Conservation (phyloP, 2,113 vertebrate genomes). For the Macquaria australasica region DNA sequence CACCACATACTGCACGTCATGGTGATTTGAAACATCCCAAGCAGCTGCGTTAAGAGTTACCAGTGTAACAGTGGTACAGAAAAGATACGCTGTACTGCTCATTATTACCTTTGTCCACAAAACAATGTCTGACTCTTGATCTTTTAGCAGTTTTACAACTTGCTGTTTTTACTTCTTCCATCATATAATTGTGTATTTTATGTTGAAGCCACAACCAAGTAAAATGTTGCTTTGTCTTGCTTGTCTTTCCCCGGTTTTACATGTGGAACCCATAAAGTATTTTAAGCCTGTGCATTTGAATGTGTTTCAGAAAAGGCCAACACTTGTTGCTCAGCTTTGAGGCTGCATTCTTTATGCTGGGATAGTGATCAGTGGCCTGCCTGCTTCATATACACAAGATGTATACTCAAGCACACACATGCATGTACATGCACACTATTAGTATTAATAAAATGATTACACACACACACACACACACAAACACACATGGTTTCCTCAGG, state of each 20-base stretch:
- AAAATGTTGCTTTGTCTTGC: constrained; percentile 22
- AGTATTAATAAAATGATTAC: constrained; percentile 37
- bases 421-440: background rate
- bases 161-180: constrained; percentile 1
- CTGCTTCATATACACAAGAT: constrained; percentile 1
- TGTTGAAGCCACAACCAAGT: constrained; percentile 1
- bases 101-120: constrained; percentile 5
- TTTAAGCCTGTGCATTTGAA: background rate
- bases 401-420: background rate
- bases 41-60: constrained; percentile 12
- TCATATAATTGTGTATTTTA: constrained; percentile 23
- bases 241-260: constrained; percentile 15
- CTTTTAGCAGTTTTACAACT: constrained; percentile 20
- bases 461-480: constrained; percentile 19
- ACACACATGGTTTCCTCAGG: constrained; percentile 32
- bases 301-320: background rate
- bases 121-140: constrained; percentile 4
- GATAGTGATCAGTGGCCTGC: background rate
- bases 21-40: constrained; percentile 30
- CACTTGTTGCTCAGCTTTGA: constrained; percentile 2
- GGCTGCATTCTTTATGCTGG: constrained; percentile 6
- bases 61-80: background rate
- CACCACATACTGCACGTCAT: background rate
- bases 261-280: constrained; percentile 14
- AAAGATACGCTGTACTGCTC: background rate